Evolutionary conservation across 1,140 invertebrate genomes (phyloP).

Genomic region (Bombus superbus): DNA sequence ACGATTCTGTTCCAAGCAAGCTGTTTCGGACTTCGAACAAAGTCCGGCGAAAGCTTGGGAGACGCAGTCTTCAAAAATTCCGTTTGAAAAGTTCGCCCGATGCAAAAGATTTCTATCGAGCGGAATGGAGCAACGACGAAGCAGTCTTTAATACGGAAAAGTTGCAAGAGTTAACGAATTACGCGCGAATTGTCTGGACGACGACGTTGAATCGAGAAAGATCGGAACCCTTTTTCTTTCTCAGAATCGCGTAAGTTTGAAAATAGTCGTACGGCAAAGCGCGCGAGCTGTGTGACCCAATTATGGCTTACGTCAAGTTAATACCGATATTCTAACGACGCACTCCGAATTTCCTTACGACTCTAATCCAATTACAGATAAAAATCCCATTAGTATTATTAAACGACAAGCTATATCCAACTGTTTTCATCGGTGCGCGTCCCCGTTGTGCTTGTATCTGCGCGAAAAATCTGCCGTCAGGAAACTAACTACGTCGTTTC

Average conservation of each 20-base stretch:
- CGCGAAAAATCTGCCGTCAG: constrained; percentile 10
- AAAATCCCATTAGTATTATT: constrained; percentile 47
- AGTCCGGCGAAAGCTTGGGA: no score
- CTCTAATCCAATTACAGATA: constrained; percentile 43
- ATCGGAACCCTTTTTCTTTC: neutral
- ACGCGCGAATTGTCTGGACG: neutral
- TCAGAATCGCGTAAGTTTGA: neutral
- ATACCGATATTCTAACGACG: constrained; percentile 32
- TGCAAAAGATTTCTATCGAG: no score
- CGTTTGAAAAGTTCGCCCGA: no score
- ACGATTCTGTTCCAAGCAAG: no score
- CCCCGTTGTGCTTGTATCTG: constrained; percentile 8
- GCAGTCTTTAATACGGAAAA: no score
- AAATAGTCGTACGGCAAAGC: neutral
- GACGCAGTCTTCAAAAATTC: no score
- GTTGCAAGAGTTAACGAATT: neutral
- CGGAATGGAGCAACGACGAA: no score
- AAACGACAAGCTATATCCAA: constrained; percentile 4
- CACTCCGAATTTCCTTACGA: neutral
- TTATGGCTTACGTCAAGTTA: constrained; percentile 2
- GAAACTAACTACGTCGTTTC: constrained; percentile 1
- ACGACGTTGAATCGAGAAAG: neutral
- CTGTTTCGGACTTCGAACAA: no score
- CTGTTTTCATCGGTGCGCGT: neutral
- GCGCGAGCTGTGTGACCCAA: neutral